These are phyloP conservation scores for Cygnus buccinator DNA, from an alignment of 2,113 vertebrate genomes.

Conservation along the genomic window DNA sequence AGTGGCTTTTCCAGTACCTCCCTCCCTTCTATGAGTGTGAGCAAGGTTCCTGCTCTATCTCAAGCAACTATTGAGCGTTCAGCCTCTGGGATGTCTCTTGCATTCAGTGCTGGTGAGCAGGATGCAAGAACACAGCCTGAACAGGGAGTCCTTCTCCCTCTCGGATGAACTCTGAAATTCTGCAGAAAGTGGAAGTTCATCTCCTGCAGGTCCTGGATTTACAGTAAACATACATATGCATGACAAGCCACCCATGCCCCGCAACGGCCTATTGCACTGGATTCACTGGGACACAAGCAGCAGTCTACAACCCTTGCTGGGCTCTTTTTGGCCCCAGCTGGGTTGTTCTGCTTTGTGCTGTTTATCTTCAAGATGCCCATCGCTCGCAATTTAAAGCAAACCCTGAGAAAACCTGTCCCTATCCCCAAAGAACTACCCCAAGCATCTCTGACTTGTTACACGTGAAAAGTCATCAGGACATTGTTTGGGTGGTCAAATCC, in stretches of 20 bases:
- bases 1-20: not conserved
- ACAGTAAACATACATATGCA: accelerated
- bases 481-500: accelerated
- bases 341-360: not conserved
- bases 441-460: accelerated
- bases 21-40: not conserved
- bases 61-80: not conserved
- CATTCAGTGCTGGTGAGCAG: not conserved
- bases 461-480: not conserved
- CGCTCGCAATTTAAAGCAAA: not conserved
- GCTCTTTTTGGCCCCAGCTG: not conserved
- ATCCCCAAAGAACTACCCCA: not conserved
- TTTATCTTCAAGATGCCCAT: not conserved
- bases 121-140: not conserved
- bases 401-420: not conserved
- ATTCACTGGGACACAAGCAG: not conserved
- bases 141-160: not conserved
- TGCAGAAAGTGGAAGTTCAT: not conserved
- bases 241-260: not conserved
- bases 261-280: not conserved
- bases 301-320: not conserved
- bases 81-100: not conserved
- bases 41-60: not conserved
- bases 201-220: not conserved
- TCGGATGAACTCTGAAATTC: not conserved